A percentile compares a stretch with the other conserved stretches of the same genome.
Evolutionary conservation across 2,888 invertebrate species (phyloP).

Genomic region (Allolobophora icterica): DNA sequence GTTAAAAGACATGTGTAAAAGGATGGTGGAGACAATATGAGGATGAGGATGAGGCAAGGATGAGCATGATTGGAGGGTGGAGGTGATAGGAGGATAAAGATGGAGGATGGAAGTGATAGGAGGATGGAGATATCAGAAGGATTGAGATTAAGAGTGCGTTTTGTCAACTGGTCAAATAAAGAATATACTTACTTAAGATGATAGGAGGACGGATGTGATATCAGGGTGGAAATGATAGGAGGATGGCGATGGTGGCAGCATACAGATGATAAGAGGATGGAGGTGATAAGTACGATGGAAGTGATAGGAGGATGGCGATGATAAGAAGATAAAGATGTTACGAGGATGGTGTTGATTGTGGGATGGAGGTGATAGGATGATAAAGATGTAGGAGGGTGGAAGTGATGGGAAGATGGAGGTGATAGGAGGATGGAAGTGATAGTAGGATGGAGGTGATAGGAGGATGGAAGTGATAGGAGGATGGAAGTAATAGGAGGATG

Average conservation of each 20-base stretch:
- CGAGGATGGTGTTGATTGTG: no score
- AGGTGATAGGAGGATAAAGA: neutral
- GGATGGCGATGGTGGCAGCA: neutral
- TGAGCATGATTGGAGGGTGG: neutral
- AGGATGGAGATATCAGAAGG: neutral
- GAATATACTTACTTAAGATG: no score
- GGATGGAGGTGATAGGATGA: neutral
- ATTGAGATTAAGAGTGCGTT: no score
- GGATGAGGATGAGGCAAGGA: neutral
- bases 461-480: neutral
- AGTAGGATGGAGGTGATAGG: neutral
- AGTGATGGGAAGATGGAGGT: neutral
- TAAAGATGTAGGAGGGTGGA: neutral
- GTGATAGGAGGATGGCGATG: neutral
- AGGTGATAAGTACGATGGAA: neutral
- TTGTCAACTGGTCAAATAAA: no score
- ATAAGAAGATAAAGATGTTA: no score
- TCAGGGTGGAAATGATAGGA: neutral
- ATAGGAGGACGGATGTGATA: neutral
- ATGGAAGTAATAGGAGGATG: neutral
- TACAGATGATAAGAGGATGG: neutral
- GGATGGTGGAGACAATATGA: neutral
- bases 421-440: neutral
- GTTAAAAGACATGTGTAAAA: neutral
- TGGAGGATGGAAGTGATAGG: neutral